These are phyloP conservation scores for Darevskia nairensis DNA, from an alignment of 2,797 vertebrate genomes.

Conservation along the genomic window DNA sequence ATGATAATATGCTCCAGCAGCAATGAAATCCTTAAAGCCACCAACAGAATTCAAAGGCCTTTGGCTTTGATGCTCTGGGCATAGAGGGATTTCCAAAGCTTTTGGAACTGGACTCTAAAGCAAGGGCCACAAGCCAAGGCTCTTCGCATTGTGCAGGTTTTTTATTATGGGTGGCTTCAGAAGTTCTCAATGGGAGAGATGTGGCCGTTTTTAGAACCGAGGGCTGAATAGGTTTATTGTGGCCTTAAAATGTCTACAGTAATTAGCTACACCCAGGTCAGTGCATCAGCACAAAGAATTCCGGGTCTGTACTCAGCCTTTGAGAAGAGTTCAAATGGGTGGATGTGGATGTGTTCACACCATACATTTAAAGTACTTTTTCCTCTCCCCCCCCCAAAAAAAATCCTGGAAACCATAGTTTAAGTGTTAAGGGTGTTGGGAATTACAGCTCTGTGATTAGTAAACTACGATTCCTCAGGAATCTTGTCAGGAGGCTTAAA, in stretches of 20 bases:
- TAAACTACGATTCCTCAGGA: no score
- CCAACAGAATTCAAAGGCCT: background rate
- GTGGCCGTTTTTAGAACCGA: background rate
- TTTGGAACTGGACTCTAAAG: background rate
- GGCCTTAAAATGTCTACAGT: background rate
- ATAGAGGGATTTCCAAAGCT: background rate
- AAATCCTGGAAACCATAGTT: no score
- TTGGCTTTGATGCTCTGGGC: background rate
- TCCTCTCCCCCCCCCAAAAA: no score
- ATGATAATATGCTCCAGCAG: background rate
- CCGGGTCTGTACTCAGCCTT: background rate
- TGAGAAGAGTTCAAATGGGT: background rate
- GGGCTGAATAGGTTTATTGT: constrained; percentile 1
- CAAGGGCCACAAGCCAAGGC: background rate
- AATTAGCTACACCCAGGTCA: background rate
- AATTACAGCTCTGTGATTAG: no score
- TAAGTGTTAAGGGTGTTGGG: no score
- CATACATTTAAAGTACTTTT: no score
- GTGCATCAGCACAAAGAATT: background rate
- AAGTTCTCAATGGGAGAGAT: background rate
- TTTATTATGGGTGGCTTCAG: background rate
- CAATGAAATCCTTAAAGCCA: background rate
- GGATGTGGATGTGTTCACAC: background rate
- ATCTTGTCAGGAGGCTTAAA: no score
- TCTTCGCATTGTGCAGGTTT: background rate